Percentiles rank a stretch among this genome's conserved stretches.
These are phyloP conservation scores for Rhynchomys soricoides DNA, from an alignment of 2,113 vertebrate genomes.

Conservation along the genomic window DNA sequence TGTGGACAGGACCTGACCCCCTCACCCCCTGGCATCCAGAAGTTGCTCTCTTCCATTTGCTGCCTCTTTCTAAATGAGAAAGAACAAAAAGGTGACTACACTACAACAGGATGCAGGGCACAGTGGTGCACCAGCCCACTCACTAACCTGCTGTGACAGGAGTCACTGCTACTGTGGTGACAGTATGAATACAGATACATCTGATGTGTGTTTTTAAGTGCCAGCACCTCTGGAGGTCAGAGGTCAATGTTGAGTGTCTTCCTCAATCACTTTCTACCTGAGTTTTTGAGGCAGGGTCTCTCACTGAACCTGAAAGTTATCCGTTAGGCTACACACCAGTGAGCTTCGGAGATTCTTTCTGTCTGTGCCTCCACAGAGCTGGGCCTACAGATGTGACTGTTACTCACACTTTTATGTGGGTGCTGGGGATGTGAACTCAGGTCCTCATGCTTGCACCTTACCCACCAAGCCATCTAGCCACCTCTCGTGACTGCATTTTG, in stretches of 20 bases:
- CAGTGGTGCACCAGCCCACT: accelerated
- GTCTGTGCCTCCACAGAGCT: background rate
- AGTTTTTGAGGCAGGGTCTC: background rate
- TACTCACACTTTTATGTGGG: background rate
- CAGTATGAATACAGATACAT: accelerated
- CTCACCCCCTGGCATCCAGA: accelerated
- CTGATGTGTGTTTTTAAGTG: too few species aligned
- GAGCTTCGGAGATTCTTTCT: too few species aligned
- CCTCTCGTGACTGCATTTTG: background rate
- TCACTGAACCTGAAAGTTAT: background rate
- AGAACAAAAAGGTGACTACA: background rate
- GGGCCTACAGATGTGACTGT: too few species aligned
- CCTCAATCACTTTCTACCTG: background rate
- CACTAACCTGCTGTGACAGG: accelerated
- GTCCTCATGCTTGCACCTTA: too few species aligned
- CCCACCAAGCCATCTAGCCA: background rate
- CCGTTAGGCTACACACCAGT: background rate
- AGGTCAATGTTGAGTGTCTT: too few species aligned
- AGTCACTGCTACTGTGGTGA: accelerated
- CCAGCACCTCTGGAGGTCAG: background rate
- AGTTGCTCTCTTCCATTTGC: too few species aligned
- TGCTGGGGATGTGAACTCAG: background rate
- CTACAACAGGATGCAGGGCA: background rate
- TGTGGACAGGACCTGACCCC: accelerated
- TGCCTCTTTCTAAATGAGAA: background rate